Evolutionary conservation across 2,113 vertebrate genomes (phyloP).

Genomic region (Gymnorhina tibicen): DNA sequence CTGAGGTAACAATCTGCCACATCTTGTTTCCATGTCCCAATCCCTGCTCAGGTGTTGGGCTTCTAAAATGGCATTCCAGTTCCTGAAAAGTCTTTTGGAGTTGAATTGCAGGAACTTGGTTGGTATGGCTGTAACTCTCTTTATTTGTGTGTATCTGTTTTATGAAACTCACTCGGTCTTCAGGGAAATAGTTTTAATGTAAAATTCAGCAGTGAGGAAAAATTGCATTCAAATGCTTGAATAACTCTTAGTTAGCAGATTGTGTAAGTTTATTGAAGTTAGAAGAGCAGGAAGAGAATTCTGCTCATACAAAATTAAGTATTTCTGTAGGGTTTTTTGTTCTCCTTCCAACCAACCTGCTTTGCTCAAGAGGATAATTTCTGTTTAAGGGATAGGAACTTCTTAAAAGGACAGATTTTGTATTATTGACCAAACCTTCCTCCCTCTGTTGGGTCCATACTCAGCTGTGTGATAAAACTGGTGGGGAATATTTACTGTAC

Average conservation of each 20-base stretch:
- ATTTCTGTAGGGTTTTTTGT: neutral
- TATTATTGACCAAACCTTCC: neutral
- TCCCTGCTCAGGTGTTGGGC: neutral
- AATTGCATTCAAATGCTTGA: neutral
- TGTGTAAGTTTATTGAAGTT: neutral
- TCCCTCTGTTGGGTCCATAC: neutral
- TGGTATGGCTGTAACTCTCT: neutral
- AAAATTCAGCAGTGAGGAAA: neutral
- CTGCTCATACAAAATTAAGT: neutral
- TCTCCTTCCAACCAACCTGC: neutral
- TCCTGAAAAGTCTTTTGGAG: neutral
- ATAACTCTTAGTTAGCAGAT: neutral
- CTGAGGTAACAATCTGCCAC: neutral
- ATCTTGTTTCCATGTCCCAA: fast-evolving
- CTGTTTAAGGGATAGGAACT: neutral
- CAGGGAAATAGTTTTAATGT: neutral
- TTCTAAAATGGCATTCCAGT: neutral
- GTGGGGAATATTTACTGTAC: neutral
- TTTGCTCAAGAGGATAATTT: neutral
- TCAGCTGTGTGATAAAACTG: neutral
- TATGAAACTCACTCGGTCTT: neutral
- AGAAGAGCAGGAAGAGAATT: neutral
- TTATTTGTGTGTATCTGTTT: neutral
- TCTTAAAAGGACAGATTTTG: neutral
- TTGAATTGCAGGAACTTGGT: neutral